Percentiles rank a stretch among this genome's conserved stretches.
These are phyloP conservation scores for Cydia fagiglandana DNA, from an alignment of 1,140 invertebrate genomes.

Conservation along the genomic window DNA sequence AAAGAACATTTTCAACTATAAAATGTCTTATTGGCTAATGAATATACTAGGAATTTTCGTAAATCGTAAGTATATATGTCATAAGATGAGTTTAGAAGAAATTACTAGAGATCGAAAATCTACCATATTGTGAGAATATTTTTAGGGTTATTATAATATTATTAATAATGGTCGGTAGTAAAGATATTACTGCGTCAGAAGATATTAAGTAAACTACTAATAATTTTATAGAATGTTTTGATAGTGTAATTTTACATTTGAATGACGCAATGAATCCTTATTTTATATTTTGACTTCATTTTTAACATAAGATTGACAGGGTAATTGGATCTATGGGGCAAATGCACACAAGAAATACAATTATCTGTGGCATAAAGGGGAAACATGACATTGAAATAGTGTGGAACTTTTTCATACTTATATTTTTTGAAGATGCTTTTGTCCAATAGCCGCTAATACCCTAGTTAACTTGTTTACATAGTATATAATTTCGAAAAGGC, in stretches of 20 bases:
- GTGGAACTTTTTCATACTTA: not conserved
- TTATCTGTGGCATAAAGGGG: not conserved
- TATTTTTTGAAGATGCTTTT: not conserved
- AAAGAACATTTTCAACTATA: not conserved
- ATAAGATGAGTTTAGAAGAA: conserved; percentile 3
- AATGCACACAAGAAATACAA: not conserved
- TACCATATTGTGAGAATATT: not conserved
- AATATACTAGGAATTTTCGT: conserved; percentile 2
- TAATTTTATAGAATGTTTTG: not conserved
- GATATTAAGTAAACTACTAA: not conserved
- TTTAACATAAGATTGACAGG: no score
- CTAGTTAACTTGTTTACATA: not conserved
- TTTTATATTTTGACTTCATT: not conserved
- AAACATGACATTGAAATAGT: not conserved
- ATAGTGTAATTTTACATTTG: not conserved
- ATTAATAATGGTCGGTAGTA: not conserved
- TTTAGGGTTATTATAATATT: not conserved
- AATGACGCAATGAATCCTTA: not conserved
- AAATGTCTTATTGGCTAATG: not conserved
- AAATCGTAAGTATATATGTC: not conserved
- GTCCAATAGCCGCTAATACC: not conserved
- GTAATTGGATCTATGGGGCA: not conserved
- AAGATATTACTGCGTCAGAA: not conserved
- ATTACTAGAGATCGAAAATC: not conserved
- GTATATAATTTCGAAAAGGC: not conserved